A percentile compares a stretch with the other conserved stretches of the same genome.
These are phyloP conservation scores for Pogonocichla stellata DNA, from an alignment of 2,113 vertebrate genomes.

Conservation along the genomic window DNA sequence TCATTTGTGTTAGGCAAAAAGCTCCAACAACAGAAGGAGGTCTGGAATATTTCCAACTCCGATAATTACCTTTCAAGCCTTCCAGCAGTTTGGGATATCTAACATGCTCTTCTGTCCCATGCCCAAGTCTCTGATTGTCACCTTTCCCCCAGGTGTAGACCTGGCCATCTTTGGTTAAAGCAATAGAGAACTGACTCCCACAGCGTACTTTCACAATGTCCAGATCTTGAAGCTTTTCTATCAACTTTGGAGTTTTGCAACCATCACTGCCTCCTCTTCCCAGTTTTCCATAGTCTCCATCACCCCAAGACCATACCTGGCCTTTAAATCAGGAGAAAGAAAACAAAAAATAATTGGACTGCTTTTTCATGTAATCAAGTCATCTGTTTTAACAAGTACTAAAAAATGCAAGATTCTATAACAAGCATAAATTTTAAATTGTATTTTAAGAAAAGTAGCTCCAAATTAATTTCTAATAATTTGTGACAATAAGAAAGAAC, in stretches of 20 bases:
- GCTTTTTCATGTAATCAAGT: background rate
- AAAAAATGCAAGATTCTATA: background rate
- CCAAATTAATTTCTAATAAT: background rate
- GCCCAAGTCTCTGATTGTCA: slow-evolving; percentile 95
- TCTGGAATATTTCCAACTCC: background rate
- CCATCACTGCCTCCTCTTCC: slow-evolving; percentile 96
- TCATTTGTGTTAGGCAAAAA: rapidly evolving
- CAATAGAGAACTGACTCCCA: slow-evolving; percentile 95
- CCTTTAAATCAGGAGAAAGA: slow-evolving; percentile 73
- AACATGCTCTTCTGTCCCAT: slow-evolving; percentile 95
- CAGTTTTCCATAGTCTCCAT: slow-evolving; percentile 96
- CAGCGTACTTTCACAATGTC: slow-evolving; percentile 93
- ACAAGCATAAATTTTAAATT: background rate
- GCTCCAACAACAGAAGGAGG: background rate
- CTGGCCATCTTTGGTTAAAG: slow-evolving; percentile 94
- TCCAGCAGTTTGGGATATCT: slow-evolving; percentile 94
- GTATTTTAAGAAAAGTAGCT: background rate
- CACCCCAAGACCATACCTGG: slow-evolving; percentile 99
- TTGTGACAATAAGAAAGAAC: background rate
- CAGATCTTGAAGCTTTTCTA: slow-evolving; percentile 95
- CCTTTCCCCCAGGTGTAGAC: slow-evolving; percentile 99
- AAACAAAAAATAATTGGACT: background rate
- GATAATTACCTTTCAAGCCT: slow-evolving; percentile 84
- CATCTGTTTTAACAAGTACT: background rate
- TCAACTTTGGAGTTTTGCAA: slow-evolving; percentile 94